These are phyloP conservation scores for Drosophila phalerata DNA, from an alignment of 2,888 invertebrate genomes.

Conservation along the genomic window DNA sequence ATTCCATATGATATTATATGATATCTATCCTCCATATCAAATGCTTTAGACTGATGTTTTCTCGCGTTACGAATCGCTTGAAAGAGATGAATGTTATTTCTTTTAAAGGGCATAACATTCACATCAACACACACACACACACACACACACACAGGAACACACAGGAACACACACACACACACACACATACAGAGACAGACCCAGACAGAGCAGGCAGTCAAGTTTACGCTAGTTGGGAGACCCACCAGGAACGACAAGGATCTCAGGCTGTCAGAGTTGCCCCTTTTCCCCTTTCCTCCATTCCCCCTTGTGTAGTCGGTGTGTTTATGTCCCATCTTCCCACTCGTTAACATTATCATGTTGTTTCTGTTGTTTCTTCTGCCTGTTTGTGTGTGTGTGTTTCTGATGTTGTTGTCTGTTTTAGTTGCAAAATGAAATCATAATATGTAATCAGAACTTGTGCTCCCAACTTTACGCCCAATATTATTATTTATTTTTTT, in stretches of 20 bases:
- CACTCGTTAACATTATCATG: not conserved
- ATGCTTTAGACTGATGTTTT: too few relatives aligned
- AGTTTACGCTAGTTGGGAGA: conserved; percentile 46
- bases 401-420: conserved; percentile 18
- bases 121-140: conserved; percentile 5
- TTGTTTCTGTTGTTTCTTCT: conserved; percentile 31
- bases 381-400: not conserved
- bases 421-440: conserved; percentile 45
- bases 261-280: not conserved
- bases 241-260: conserved; percentile 23
- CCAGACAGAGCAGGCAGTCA: conserved; percentile 25
- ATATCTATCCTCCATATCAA: too few relatives aligned
- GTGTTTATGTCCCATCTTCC: not conserved
- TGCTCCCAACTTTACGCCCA: not conserved
- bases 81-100: not conserved
- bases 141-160: not conserved
- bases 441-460: conserved; percentile 52
- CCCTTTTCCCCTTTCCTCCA: not conserved
- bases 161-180: not conserved
- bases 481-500: not conserved
- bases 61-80: not conserved
- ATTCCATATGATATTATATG: too few relatives aligned
- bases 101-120: conserved; percentile 6
- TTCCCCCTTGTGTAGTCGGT: too few relatives aligned
- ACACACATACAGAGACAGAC: not conserved